Evolutionary conservation across 2,113 vertebrate species (phyloP), one percentile per base, ranked within the genome.

Genomic region (Equus quagga): DNA sequence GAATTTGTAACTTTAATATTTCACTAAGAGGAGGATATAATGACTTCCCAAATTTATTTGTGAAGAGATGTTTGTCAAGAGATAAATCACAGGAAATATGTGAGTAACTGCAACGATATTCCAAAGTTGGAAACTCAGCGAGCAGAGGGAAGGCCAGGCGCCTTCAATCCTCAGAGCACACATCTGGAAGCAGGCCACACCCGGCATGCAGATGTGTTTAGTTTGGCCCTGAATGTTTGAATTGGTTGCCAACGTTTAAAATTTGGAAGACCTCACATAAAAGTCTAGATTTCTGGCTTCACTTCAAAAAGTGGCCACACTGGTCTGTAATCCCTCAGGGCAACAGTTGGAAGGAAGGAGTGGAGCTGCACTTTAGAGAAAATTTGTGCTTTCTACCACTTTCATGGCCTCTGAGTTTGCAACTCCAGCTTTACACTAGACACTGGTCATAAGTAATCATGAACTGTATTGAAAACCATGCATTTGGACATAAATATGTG

Each of bases 301-400:
- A 91, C 41, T 60, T 58, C 14, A 28, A 28, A 80, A 78, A 19
- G 8, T 13, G 14, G 80, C 72, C 79, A 64, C 6, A 10, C 3
- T 3, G 41, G 21, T 46, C 44, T 65, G 18, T 10, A 31, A 76
- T 4, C 33, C 23, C 7, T 19, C 15, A 11, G 6, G 23, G 26
- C 3, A 14, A 28, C 7, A 21, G 49, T 0, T 49, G 6, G 56
- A 28, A 23, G 11, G 26, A 18, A 9, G 31, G 14, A 10, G 2
- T 0, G 1, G 17, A 31, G 64, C 5, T 60, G 28, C 28, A 49
- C 26, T 31, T 51, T 12, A 36, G 54, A 36, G 75, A 28, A 80
- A 46, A 23, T 5, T 0, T 7, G 7, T 33, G 13, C 3, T 44
- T 26, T 46, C 0, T 3, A 41, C n/a, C 62, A 11, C 0, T 9